Percentiles rank a stretch among this genome's conserved stretches.
These are phyloP conservation scores for Thunnus maccoyii DNA, from an alignment of 2,113 vertebrate genomes.

Conservation along the genomic window DNA sequence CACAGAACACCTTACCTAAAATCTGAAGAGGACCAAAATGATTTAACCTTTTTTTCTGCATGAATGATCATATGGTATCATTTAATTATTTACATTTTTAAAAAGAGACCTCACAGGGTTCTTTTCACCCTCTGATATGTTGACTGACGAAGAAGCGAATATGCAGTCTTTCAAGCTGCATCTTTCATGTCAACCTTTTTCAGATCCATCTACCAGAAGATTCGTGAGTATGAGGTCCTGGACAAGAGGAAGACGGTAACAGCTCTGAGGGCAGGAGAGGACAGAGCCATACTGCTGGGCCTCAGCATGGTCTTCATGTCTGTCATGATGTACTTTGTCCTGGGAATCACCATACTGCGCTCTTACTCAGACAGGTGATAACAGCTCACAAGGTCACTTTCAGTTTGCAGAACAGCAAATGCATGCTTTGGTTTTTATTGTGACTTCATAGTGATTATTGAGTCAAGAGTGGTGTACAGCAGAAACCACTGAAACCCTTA, in stretches of 20 bases:
- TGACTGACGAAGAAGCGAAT: too few species aligned
- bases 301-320: conserved; percentile 94
- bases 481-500: not conserved
- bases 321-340: conserved; percentile 95
- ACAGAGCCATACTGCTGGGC: conserved; percentile 93
- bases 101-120: too few species aligned
- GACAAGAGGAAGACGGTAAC: conserved; percentile 97
- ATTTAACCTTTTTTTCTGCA: too few species aligned
- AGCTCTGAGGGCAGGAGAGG: conserved; percentile 94
- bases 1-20: too few species aligned
- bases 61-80: too few species aligned
- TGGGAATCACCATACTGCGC: conserved; percentile 93
- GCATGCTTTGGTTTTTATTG: too few species aligned
- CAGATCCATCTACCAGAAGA: conserved; percentile 96
- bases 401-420: not conserved
- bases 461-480: not conserved
- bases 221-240: conserved; percentile 91
- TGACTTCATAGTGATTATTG: not conserved
- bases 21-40: too few species aligned
- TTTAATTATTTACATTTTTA: too few species aligned
- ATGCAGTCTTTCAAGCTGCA: not conserved
- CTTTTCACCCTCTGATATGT: too few species aligned
- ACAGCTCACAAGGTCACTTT: not conserved
- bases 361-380: conserved; percentile 93
- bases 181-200: not conserved